These are phyloP conservation scores for Xylocampa areola DNA, from an alignment of 2,888 invertebrate species.

Conservation along the genomic window DNA sequence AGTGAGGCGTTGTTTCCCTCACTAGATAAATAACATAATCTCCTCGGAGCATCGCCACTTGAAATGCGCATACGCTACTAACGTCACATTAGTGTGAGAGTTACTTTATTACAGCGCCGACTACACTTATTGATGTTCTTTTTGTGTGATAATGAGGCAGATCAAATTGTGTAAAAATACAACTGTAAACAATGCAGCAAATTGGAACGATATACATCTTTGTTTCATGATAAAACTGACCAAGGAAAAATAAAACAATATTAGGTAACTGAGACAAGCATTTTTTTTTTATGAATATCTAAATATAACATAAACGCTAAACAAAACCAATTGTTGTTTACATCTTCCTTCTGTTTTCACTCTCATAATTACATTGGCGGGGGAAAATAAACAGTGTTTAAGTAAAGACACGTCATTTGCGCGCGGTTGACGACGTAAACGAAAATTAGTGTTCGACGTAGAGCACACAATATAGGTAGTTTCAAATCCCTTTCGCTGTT, in stretches of 20 bases:
- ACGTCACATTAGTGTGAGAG: slow-evolving; percentile 63
- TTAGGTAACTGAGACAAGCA: no score
- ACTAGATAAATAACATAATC: slow-evolving; percentile 75
- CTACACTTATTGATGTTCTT: slow-evolving; percentile 64
- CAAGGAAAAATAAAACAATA: slow-evolving; percentile 3
- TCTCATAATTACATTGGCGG: slow-evolving; percentile 44
- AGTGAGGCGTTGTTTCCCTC: slow-evolving; percentile 67
- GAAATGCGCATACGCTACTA: slow-evolving; percentile 72
- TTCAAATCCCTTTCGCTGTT: slow-evolving; percentile 8
- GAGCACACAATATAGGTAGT: slow-evolving; percentile 13
- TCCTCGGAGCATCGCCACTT: slow-evolving; percentile 61
- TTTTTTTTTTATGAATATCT: no score
- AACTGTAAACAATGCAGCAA: slow-evolving; percentile 33
- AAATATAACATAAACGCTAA: slow-evolving; percentile 25
- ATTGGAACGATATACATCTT: slow-evolving; percentile 33
- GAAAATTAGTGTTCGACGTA: slow-evolving; percentile 11
- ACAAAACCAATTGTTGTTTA: slow-evolving; percentile 25
- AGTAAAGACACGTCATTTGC: slow-evolving; percentile 41
- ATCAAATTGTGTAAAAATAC: slow-evolving; percentile 45
- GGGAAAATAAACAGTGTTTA: slow-evolving; percentile 42
- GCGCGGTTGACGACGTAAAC: slow-evolving; percentile 5
- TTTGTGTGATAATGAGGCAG: slow-evolving; percentile 63
- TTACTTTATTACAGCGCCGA: slow-evolving; percentile 62
- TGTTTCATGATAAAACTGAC: slow-evolving; percentile 16
- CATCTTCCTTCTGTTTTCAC: slow-evolving; percentile 38